Base-by-base conservation (phyloP, 2,797 vertebrate genomes). In the Melopsittacus undulatus region DNA sequence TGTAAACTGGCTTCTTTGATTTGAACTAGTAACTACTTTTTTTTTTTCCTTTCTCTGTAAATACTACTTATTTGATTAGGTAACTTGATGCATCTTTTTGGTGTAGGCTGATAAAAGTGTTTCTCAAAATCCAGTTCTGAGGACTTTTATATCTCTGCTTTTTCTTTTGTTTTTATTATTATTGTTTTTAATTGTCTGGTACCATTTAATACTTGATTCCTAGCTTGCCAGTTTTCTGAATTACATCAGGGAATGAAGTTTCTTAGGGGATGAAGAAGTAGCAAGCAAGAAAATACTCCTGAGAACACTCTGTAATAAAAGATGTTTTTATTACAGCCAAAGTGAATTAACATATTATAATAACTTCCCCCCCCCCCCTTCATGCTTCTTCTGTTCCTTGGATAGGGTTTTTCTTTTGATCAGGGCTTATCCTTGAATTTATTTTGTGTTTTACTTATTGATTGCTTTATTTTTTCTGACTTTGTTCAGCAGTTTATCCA, bases 261-360 rank as follows among this genome's bases (percentile, higher is more conserved):
- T 91, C 57, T 46, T 81, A 59, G 66, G 49, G 62, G 7, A 52
- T 57, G 52, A 38, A 78, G 69, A 57, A 89, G 59, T 38, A 82
- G 27, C 29, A 68, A 92, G 42, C 43, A 90, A 68, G 57, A 81
- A 94, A 95, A 87, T 79, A 61, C 34, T 87, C 51, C n/a, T 84
- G 61, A 85, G 88, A 84, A 76, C 56, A 48, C 76, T 76, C n/a
- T 87, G n/a, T 76, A 51, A 48, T 85, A 80, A 93, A 77, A 3
- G 27, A 67, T 23, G 73, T 38, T 89, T 89, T 87, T 73, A 73
- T 93, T 89, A 42, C 40, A 70, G 62, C 16, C 46, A 62, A 88
- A 78, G 27, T 90, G 87, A 94, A 92, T 89, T 87, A 91, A 63
- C 45, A 68, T 36, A 19, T 88, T 93, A 82, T 56, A 66, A 61